A percentile compares a stretch with the other conserved stretches of the same genome.
Conservation (phyloP, 2,888 invertebrate genomes). For the Cylindroiulus punctatus region DNA sequence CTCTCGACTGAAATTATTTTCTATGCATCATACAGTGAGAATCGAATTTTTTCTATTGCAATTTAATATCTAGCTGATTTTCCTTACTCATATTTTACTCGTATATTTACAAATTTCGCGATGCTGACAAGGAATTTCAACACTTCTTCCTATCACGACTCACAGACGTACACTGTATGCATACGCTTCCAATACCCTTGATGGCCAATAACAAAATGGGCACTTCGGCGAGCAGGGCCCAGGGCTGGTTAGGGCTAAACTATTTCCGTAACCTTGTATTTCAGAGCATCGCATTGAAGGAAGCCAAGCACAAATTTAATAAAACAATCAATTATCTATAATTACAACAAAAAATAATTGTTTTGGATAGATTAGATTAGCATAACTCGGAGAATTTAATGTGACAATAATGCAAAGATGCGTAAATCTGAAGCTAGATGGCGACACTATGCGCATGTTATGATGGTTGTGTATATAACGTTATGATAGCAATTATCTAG, state of each 20-base stretch:
- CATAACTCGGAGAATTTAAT: neutral
- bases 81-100: slow-evolving; percentile 16
- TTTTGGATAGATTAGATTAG: neutral
- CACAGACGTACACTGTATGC: neutral
- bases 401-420: neutral
- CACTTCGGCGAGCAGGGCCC: neutral
- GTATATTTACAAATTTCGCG: neutral
- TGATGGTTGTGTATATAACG: too few species aligned
- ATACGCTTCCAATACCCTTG: neutral
- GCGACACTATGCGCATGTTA: neutral
- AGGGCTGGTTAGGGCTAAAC: neutral
- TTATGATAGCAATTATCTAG: too few species aligned
- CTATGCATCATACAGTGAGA: neutral
- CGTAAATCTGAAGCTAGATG: neutral
- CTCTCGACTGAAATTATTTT: neutral
- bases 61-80: neutral
- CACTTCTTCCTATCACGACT: neutral
- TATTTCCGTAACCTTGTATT: neutral
- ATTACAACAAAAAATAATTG: neutral
- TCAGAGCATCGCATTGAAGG: neutral
- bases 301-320: neutral
- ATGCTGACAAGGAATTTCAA: neutral
- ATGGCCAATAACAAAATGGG: slow-evolving; percentile 8
- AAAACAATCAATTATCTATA: neutral
- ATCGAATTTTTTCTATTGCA: neutral